Evolutionary conservation across 2,113 vertebrate species (phyloP).

Genomic region (Lamprotornis superbus): DNA sequence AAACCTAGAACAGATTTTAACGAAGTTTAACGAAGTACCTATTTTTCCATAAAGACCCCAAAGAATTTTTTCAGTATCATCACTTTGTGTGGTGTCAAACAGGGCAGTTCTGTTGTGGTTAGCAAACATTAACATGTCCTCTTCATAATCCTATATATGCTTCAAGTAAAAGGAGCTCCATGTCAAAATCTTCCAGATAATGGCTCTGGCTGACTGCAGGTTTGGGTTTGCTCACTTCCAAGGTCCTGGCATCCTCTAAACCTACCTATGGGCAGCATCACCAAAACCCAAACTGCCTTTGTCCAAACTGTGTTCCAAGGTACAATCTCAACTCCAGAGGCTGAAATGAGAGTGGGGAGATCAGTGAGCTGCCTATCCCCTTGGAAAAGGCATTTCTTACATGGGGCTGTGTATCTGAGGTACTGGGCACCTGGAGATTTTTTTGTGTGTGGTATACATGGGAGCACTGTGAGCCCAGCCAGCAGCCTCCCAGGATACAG

Average conservation of each 20-base stretch:
- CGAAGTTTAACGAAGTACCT: neutral
- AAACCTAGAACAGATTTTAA: neutral
- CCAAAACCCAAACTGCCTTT: neutral
- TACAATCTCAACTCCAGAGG: neutral
- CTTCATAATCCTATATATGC: neutral
- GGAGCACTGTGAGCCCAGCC: neutral
- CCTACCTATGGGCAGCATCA: neutral
- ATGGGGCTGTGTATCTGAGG: neutral
- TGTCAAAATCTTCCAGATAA: neutral
- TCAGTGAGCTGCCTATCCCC: fast-evolving
- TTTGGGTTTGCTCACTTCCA: neutral
- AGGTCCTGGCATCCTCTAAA: neutral
- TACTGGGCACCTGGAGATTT: neutral
- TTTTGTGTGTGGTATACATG: neutral
- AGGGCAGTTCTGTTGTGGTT: neutral
- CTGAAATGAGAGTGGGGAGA: neutral
- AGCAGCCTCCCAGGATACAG: neutral
- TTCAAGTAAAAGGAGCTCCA: neutral
- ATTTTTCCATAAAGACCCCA: neutral
- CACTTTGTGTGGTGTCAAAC: neutral
- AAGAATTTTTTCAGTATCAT: neutral
- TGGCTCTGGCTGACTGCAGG: neutral
- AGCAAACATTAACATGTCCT: neutral
- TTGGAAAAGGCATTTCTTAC: neutral
- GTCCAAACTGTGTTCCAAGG: neutral